Conservation (phyloP, 2,888 invertebrate species). For the Galeopsomyia nigrocyanea region DNA sequence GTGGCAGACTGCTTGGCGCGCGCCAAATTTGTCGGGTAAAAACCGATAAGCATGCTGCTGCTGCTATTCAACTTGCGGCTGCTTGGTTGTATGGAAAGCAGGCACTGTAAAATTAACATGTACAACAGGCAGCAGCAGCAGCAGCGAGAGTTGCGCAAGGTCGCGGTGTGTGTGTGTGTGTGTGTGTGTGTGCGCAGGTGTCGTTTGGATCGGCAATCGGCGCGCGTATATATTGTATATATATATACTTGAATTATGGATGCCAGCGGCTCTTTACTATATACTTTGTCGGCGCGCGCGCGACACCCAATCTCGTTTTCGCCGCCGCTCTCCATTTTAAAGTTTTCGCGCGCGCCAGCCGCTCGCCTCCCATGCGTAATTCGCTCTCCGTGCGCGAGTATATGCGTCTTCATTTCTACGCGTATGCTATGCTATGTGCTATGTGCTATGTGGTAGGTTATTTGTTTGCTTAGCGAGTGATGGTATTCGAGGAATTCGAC, state of each 20-base stretch:
- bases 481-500: too few relatives aligned
- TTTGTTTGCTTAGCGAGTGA: too few relatives aligned
- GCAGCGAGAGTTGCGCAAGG: slow-evolving; percentile 22
- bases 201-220: slow-evolving; percentile 16
- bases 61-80: slow-evolving; percentile 49
- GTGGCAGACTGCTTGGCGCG: background rate
- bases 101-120: slow-evolving; percentile 34
- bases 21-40: slow-evolving; percentile 5
- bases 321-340: slow-evolving; percentile 13
- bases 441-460: too few relatives aligned
- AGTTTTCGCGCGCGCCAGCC: background rate
- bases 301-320: slow-evolving; percentile 30
- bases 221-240: background rate
- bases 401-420: background rate
- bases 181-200: slow-evolving; percentile 32
- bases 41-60: slow-evolving; percentile 12
- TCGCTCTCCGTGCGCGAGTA: background rate
- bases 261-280: background rate
- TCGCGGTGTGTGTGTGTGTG: slow-evolving; percentile 25
- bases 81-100: slow-evolving; percentile 33
- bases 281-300: slow-evolving; percentile 19
- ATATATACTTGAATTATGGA: slow-evolving; percentile 40
- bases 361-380: background rate
- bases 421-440: too few relatives aligned
- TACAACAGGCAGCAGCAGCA: background rate